phyloP scores from a whole-genome alignment of 2,113 vertebrate species.

The Oreochromis niloticus region DNA sequence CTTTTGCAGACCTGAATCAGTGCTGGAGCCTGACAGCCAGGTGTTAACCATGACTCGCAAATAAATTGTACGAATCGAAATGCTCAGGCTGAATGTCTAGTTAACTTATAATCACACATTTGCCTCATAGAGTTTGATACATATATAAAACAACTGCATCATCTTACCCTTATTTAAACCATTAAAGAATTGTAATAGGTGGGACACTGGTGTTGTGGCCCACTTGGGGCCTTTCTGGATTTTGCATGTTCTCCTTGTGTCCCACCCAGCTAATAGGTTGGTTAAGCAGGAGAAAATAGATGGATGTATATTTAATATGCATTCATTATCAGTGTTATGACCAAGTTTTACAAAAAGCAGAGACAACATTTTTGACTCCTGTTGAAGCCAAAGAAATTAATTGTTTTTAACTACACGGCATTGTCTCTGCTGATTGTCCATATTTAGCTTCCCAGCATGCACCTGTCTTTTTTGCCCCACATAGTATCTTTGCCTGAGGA shows the following conservation, averaged over 20 bases:
- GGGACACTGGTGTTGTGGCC: neutral
- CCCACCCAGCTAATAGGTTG: neutral
- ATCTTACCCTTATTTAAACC: neutral
- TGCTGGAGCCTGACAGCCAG: neutral
- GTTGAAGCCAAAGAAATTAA: neutral
- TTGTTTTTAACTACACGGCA: neutral
- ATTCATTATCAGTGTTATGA: neutral
- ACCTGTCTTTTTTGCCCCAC: neutral
- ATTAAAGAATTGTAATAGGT: neutral
- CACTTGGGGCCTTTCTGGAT: neutral
- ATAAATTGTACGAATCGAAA: neutral
- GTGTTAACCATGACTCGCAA: neutral
- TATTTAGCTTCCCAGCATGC: neutral
- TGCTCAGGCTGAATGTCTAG: neutral
- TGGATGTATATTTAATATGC: neutral
- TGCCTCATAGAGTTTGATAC: neutral
- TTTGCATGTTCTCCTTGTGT: neutral
- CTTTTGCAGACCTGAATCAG: neutral
- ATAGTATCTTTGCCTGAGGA: neutral
- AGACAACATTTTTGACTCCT: neutral
- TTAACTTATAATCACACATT: neutral
- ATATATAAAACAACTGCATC: neutral
- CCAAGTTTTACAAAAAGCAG: neutral
- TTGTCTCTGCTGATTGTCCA: neutral
- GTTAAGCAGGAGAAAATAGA: neutral